These are phyloP conservation scores for Calameuta filiformis DNA, from an alignment of 2,888 invertebrate species.

Conservation along the genomic window DNA sequence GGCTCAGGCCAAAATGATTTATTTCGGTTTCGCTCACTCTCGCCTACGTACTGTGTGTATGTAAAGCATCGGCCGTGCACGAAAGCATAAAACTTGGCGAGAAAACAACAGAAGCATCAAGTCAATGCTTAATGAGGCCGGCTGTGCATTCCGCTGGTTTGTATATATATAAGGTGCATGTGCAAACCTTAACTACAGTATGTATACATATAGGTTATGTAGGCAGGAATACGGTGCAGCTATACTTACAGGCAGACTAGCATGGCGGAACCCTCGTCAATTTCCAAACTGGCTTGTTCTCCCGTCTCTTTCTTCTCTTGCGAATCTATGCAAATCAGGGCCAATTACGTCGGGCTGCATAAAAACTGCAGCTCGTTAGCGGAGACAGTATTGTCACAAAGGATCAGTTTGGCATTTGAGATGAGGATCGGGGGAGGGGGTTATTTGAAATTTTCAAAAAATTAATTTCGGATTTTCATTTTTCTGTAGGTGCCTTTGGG, in stretches of 20 bases:
- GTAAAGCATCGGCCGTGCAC: background rate
- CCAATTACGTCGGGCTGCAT: conserved; percentile 59
- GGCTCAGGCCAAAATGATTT: background rate
- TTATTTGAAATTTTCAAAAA: background rate
- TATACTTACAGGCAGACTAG: background rate
- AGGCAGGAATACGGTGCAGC: background rate
- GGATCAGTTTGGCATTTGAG: background rate
- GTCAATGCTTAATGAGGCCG: conserved; percentile 14
- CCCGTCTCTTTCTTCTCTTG: conserved; percentile 13
- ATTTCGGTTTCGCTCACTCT: background rate
- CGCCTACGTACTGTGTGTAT: background rate
- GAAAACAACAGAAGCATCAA: conserved; percentile 15
- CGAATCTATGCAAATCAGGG: conserved; percentile 60
- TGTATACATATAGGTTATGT: background rate
- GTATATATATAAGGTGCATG: conserved; percentile 8
- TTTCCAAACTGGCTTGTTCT: conserved; percentile 4
- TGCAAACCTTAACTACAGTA: conserved; percentile 7
- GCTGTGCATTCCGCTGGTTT: conserved; percentile 15
- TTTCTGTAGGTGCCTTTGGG: background rate
- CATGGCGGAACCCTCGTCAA: background rate
- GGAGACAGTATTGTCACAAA: background rate
- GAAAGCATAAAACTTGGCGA: conserved; percentile 14
- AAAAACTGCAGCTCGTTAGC: conserved; percentile 60
- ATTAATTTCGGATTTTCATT: background rate
- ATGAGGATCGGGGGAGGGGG: too few species aligned